A percentile compares a stretch with the other conserved stretches of the same genome.
Conservation (phyloP, 2,797 vertebrate genomes). For the Hydrophis major region DNA sequence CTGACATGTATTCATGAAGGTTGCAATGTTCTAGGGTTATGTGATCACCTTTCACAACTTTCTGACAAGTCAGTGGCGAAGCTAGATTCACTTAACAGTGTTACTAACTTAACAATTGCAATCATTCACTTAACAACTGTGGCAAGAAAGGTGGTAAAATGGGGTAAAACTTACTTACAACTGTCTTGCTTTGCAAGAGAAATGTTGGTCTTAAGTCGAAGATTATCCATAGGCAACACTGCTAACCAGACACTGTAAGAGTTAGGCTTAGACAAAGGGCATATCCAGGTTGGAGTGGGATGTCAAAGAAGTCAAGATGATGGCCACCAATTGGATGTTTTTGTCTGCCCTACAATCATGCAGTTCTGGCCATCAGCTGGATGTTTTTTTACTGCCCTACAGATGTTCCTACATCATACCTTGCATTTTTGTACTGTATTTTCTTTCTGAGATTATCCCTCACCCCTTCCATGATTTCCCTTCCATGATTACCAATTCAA, state of each 20-base stretch:
- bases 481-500: background rate
- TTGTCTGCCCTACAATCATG: background rate
- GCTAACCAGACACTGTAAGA: background rate
- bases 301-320: background rate
- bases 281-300: background rate
- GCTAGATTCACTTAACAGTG: too few species aligned
- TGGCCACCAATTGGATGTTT: background rate
- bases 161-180: too few species aligned
- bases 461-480: background rate
- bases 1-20: too few species aligned
- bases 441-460: background rate
- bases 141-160: too few species aligned
- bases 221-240: background rate
- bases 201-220: too few species aligned
- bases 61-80: too few species aligned
- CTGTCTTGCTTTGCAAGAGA: too few species aligned
- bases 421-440: background rate
- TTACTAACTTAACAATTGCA: too few species aligned
- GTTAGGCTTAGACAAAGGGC: background rate
- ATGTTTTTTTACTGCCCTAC: background rate
- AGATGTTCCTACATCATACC: background rate
- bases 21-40: too few species aligned
- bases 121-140: too few species aligned
- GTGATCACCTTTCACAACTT: too few species aligned
- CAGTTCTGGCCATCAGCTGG: background rate